phyloP scores from a whole-genome alignment of 1,140 invertebrate species.

The Acromyrmex echinatior region DNA sequence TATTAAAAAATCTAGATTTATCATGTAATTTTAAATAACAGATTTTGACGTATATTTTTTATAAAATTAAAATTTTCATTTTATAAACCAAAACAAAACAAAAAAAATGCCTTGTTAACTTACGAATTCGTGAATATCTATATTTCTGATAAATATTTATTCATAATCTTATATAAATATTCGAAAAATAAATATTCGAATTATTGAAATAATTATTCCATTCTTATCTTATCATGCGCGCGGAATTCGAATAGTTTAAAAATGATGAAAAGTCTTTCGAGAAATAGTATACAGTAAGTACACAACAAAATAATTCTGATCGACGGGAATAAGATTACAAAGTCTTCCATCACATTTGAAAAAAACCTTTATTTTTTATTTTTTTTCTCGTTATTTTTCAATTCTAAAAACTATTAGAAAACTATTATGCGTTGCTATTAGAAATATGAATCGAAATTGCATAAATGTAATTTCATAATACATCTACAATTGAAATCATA shows the following conservation, averaged over 20 bases:
- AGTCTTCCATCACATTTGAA: not conserved
- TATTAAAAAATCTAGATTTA: not conserved
- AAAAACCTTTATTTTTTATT: not conserved
- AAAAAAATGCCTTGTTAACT: too few relatives aligned
- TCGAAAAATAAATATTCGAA: not conserved
- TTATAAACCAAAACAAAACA: too few relatives aligned
- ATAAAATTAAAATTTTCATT: too few relatives aligned
- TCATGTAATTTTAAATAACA: too few relatives aligned
- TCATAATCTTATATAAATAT: not conserved
- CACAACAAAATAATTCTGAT: not conserved
- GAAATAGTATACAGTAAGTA: not conserved
- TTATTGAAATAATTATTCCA: not conserved
- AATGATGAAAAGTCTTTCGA: not conserved
- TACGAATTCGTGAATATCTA: too few relatives aligned
- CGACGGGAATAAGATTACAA: not conserved
- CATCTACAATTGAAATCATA: not conserved
- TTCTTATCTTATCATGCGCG: not conserved
- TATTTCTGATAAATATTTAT: not conserved
- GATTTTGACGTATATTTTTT: too few relatives aligned
- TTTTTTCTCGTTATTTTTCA: not conserved
- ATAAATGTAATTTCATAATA: not conserved
- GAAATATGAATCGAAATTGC: too few relatives aligned
- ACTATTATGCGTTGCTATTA: too few relatives aligned
- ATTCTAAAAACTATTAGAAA: too few relatives aligned
- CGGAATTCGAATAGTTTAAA: not conserved